Percentiles rank a stretch among this genome's conserved stretches.
These are phyloP conservation scores for Thamnaconus septentrionalis DNA, from an alignment of 2,113 vertebrate genomes.

Conservation along the genomic window DNA sequence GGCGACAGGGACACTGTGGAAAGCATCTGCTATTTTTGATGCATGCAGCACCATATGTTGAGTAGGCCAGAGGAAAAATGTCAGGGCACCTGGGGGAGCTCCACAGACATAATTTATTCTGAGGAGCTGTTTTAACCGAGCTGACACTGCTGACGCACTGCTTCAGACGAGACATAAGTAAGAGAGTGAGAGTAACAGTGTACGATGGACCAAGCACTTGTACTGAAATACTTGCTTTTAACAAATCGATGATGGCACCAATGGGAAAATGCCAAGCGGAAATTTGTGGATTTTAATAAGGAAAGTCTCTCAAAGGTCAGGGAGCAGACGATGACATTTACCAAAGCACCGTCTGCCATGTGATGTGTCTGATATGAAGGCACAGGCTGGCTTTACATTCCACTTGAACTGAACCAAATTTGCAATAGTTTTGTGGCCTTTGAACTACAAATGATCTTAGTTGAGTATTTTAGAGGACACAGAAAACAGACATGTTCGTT, in stretches of 20 bases:
- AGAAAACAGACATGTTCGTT: too few species aligned
- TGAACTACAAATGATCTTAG: neutral
- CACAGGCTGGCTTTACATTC: slow-evolving; percentile 5
- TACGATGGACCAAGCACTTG: too few species aligned
- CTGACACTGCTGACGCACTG: neutral
- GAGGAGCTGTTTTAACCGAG: slow-evolving; percentile 4
- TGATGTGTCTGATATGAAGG: slow-evolving; percentile 5
- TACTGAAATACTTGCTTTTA: too few species aligned
- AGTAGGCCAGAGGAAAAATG: slow-evolving; percentile 3
- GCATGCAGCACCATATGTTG: neutral
- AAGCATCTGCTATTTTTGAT: slow-evolving; percentile 5
- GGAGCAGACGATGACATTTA: slow-evolving; percentile 24
- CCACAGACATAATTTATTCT: slow-evolving; percentile 11
- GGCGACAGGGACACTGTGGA: slow-evolving; percentile 47
- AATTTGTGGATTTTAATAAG: slow-evolving; percentile 28
- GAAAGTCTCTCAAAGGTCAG: slow-evolving; percentile 32
- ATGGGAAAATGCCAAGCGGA: slow-evolving; percentile 18
- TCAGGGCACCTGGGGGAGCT: neutral
- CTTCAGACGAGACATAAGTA: too few species aligned
- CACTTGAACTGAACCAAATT: neutral
- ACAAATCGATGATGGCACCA: neutral
- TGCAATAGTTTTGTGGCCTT: neutral
- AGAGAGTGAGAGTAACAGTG: too few species aligned
- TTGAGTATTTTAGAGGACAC: neutral
- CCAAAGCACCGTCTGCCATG: slow-evolving; percentile 1